phyloP scores from a whole-genome alignment of 2,797 vertebrate species.

The Notoglanidium macrostoma region DNA sequence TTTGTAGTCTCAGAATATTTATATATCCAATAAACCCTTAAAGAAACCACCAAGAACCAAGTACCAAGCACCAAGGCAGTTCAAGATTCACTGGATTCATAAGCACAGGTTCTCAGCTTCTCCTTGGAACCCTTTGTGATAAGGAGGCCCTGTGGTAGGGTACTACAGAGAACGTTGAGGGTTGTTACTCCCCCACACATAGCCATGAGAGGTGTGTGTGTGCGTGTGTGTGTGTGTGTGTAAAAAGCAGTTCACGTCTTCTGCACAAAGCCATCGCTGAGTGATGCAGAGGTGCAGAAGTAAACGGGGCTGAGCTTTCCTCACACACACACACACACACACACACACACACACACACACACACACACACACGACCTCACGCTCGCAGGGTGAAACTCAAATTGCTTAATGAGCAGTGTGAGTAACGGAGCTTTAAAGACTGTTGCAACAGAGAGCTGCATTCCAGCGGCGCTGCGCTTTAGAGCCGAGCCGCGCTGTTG shows the following conservation, averaged over 20 bases:
- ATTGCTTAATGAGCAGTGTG: conserved; percentile 59
- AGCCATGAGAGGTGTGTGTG: neutral
- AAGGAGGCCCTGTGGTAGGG: neutral
- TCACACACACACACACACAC: conserved; percentile 40
- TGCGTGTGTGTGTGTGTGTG: conserved; percentile 5
- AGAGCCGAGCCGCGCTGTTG: conserved; percentile 51
- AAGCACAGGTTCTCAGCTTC: neutral
- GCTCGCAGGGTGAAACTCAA: conserved; percentile 41
- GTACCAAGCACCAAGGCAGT: neutral
- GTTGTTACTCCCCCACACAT: neutral
- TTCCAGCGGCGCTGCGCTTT: conserved; percentile 52
- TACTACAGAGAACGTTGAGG: neutral
- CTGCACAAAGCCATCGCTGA: conserved; percentile 52
- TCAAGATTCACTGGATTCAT: neutral
- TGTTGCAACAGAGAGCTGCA: conserved; percentile 59
- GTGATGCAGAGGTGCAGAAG: conserved; percentile 52
- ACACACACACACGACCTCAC: conserved; percentile 47
- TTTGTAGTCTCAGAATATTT: neutral
- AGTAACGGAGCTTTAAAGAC: conserved; percentile 50
- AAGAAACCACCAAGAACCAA: neutral
- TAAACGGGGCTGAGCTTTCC: conserved; percentile 39
- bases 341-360: conserved; percentile 44
- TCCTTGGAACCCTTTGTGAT: neutral
- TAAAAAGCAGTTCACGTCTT: conserved; percentile 33
- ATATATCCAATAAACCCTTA: neutral